Conservation (phyloP, 1,140 invertebrate genomes). For the Meteorus sp. region DNA sequence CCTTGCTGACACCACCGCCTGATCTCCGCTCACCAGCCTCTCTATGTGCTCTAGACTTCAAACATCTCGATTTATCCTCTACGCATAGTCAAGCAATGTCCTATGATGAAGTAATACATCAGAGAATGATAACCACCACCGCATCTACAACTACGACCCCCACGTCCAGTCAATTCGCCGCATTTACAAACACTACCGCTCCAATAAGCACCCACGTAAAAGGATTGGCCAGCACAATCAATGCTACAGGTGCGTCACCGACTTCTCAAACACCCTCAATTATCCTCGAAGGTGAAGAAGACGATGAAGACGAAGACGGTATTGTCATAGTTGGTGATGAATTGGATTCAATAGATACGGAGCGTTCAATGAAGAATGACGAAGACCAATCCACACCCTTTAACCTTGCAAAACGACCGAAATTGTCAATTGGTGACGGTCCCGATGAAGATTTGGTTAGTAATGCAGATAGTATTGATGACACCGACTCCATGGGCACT, state of each 20-base stretch:
- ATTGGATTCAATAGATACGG: constrained; percentile 46
- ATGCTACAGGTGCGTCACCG: constrained; percentile 42
- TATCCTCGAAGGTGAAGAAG: constrained; percentile 45
- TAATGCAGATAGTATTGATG: constrained; percentile 75
- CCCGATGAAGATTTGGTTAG: constrained; percentile 67
- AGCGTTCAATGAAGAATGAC: constrained; percentile 35
- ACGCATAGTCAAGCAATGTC: constrained; percentile 40
- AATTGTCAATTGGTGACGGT: constrained; percentile 64
- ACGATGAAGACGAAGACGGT: constrained; percentile 62
- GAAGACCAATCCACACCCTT: constrained; percentile 69
- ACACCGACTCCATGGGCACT: constrained; percentile 62
- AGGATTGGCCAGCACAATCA: constrained; percentile 31
- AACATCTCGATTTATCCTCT: constrained; percentile 66
- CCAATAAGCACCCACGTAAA: constrained; percentile 56
- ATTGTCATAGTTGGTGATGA: constrained; percentile 37
- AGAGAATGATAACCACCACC: constrained; percentile 48
- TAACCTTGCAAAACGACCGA: constrained; percentile 67
- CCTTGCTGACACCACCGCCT: constrained; percentile 73
- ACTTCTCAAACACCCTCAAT: constrained; percentile 44
- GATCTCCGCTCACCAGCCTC: constrained; percentile 68
- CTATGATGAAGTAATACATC: constrained; percentile 53
- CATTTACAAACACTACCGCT: constrained; percentile 34
- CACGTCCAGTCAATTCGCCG: constrained; percentile 17
- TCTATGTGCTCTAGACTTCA: constrained; percentile 68
- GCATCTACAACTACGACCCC: constrained; percentile 27